Conservation (phyloP, 2,888 invertebrate genomes). For the Clunio marinus region DNA sequence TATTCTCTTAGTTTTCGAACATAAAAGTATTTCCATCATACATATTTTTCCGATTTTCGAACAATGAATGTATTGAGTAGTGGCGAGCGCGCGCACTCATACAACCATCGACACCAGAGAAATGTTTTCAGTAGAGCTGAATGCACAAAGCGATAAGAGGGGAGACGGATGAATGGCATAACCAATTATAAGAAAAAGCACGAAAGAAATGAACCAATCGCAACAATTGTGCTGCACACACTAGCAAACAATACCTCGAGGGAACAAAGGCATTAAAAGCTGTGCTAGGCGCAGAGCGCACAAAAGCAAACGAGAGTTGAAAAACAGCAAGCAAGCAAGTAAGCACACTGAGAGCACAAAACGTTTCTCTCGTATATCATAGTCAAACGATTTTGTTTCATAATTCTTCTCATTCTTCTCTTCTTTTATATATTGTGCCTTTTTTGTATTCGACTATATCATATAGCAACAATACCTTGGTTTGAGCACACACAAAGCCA, state of each 20-base stretch:
- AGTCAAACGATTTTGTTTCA: conserved; percentile 39
- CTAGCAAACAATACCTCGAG: conserved; percentile 10
- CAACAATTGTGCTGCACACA: conserved; percentile 36
- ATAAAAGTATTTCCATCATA: conserved; percentile 12
- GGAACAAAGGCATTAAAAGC: not conserved
- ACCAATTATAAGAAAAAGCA: conserved; percentile 38
- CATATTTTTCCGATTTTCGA: conserved; percentile 20
- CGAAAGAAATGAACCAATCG: conserved; percentile 37
- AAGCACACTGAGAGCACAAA: not conserved
- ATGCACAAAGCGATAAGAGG: conserved; percentile 1
- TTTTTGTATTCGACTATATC: conserved; percentile 36
- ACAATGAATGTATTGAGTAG: not conserved
- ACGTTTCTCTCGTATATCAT: conserved; percentile 33
- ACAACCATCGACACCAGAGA: not conserved
- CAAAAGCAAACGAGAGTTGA: conserved; percentile 1
- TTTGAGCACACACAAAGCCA: conserved; percentile 38
- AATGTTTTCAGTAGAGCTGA: not conserved
- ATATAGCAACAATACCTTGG: conserved; percentile 38
- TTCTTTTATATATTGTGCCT: conserved; percentile 32
- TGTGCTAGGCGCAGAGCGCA: conserved; percentile 1
- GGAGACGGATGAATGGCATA: conserved; percentile 31
- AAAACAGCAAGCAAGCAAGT: conserved; percentile 1
- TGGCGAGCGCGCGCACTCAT: not conserved
- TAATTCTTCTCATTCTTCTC: conserved; percentile 35
- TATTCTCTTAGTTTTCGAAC: conserved; percentile 24